These are phyloP conservation scores for Automeris io DNA, from an alignment of 2,888 invertebrate genomes.

Conservation along the genomic window DNA sequence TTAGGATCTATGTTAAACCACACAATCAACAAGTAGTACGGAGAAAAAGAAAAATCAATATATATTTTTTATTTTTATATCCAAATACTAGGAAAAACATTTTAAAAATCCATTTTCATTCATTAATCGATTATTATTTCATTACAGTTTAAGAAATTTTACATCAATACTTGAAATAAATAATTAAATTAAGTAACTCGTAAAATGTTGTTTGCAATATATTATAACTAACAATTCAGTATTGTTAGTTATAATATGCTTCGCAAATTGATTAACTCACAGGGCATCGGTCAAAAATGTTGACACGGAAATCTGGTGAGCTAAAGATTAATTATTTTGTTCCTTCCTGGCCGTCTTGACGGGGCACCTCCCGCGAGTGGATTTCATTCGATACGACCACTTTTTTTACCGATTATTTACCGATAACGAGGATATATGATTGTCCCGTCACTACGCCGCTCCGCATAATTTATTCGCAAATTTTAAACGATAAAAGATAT, in stretches of 20 bases:
- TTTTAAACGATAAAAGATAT: slow-evolving; percentile 8
- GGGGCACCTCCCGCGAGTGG: slow-evolving; percentile 25
- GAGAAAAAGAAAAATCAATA: too few species aligned
- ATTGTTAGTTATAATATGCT: too few species aligned
- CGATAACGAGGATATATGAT: slow-evolving; percentile 15
- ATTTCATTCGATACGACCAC: slow-evolving; percentile 14
- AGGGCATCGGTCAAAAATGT: slow-evolving; percentile 42
- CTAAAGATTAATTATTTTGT: slow-evolving; percentile 68
- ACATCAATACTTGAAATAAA: neutral
- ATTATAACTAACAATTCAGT: slow-evolving; percentile 30
- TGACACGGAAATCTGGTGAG: slow-evolving; percentile 49
- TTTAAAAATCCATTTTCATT: too few species aligned
- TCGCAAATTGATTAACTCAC: slow-evolving; percentile 65
- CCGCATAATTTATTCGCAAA: slow-evolving; percentile 5
- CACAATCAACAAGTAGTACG: too few species aligned
- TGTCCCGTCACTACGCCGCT: slow-evolving; percentile 18
- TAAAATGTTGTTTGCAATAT: slow-evolving; percentile 9
- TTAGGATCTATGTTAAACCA: too few species aligned
- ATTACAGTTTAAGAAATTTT: too few species aligned
- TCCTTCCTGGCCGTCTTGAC: slow-evolving; percentile 38
- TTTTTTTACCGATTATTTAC: slow-evolving; percentile 24
- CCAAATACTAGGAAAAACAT: too few species aligned
- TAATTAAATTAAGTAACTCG: slow-evolving; percentile 5
- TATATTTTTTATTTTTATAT: too few species aligned
- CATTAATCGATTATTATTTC: too few species aligned